Base-by-base conservation (phyloP, 2,113 vertebrate species). In the Vidua macroura region DNA sequence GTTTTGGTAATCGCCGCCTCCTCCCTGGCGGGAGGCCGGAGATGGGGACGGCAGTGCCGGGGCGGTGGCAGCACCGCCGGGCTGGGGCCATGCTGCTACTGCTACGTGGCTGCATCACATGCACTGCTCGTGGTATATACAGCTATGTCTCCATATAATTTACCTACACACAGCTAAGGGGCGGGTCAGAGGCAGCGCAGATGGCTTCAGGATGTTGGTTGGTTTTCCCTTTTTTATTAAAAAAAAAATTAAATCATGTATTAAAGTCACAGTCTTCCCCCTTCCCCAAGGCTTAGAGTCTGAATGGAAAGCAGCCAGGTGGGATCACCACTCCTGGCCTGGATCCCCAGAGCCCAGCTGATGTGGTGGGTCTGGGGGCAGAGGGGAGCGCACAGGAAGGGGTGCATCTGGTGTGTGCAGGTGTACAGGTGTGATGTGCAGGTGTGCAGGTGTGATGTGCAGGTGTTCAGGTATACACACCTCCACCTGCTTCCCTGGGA, bases 61-160 rank as follows among this genome's bases (percentile, higher is more conserved):
- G 33, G 59, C 16, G 23, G 83, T 63, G 86, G 77, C 86, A 74
- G 69, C 52, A 69, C 78, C 62, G 62, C 72, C 48, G 31, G 70
- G 63, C 63, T 76, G 79, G 78, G 86, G 79, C 63, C 99, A 99
- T 99, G 99, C 98, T 96, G 97, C 97, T 99, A 96, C 98, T 97
- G 98, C 98, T 98, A 97, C 95, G 95, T 95, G 98, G 98, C 97
- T 98, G 98, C 96, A 0, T 96, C 98, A 97, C 99, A 98, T 99
- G 99, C 99, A 98, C 96, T 98, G 98, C 95, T 97, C 98, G 48
- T 95, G 97, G 97, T 96, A 97, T 98, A 96, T 90, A 95, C 98
- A 98, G 98, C 98, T 90, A 96, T 82, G 84, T 85, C 94, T 92
- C 95, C 90, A 28, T 83, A 86, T 91, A 96, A 6, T 96, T 97